Percentiles rank a stretch among this genome's conserved stretches.
These are phyloP conservation scores for Rhadina sibilatrix DNA, from an alignment of 2,113 vertebrate species.

Conservation along the genomic window DNA sequence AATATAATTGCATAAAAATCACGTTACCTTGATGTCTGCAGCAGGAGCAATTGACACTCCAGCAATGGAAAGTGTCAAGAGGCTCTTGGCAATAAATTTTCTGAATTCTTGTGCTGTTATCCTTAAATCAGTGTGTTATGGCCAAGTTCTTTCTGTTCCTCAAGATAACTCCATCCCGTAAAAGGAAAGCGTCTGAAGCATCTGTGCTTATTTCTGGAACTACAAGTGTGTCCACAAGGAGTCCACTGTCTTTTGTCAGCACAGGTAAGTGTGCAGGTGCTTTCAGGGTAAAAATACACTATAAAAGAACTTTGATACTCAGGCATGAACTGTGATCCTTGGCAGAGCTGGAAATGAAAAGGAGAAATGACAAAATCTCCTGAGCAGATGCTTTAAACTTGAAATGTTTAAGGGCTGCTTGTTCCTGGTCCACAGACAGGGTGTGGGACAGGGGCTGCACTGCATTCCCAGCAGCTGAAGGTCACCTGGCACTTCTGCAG, in stretches of 20 bases:
- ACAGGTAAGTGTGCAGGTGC: slow-evolving; percentile 63
- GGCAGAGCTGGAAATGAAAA: neutral
- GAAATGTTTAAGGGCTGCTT: neutral
- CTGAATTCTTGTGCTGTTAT: neutral
- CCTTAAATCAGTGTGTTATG: neutral
- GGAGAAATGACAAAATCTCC: neutral
- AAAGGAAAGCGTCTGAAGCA: slow-evolving; percentile 86
- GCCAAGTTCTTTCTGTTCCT: slow-evolving; percentile 8
- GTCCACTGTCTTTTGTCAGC: slow-evolving; percentile 31
- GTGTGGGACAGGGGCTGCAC: neutral
- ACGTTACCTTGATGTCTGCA: rapidly evolving
- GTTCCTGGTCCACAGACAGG: rapidly evolving
- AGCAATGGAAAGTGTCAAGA: neutral
- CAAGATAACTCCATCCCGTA: slow-evolving; percentile 75
- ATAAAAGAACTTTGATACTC: neutral
- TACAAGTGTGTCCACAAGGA: slow-evolving; percentile 54
- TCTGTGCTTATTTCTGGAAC: slow-evolving; percentile 72
- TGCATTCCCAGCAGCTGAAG: neutral
- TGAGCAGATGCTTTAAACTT: neutral
- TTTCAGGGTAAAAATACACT: neutral
- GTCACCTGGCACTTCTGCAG: neutral
- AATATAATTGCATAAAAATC: neutral
- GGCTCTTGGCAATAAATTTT: neutral
- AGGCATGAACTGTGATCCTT: neutral
- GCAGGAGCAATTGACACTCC: neutral